Evolutionary conservation across 2,797 vertebrate species (phyloP).

Genomic region (Hyperoplus immaculatus): DNA sequence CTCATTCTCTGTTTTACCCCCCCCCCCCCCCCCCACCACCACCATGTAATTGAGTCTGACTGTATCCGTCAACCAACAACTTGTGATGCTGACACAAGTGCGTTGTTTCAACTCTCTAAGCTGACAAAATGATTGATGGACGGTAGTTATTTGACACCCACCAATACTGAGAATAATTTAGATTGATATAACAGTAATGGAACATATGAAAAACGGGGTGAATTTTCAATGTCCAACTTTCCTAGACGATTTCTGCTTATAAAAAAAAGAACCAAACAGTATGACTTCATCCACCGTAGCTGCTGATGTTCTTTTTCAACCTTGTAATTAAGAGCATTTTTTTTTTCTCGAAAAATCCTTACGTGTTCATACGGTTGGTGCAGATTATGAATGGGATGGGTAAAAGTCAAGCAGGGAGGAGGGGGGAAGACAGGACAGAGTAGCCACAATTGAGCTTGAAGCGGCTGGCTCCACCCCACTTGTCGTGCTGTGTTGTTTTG

Average conservation of each 20-base stretch:
- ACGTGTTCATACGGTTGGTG: constrained; percentile 58
- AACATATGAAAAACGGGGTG: constrained; percentile 80
- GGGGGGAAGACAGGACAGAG: constrained; percentile 38
- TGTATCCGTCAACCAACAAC: constrained; percentile 23
- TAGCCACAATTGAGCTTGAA: constrained; percentile 59
- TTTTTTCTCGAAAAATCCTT: constrained; percentile 50
- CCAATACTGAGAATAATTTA: constrained; percentile 65
- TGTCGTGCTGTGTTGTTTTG: constrained; percentile 81
- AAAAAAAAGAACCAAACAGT: constrained; percentile 66
- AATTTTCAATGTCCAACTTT: constrained; percentile 82
- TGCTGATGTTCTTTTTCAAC: constrained; percentile 75
- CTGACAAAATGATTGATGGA: constrained; percentile 74
- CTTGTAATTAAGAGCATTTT: constrained; percentile 79
- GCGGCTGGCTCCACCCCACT: constrained; percentile 64
- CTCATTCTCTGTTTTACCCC: neutral
- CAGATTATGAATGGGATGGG: constrained; percentile 75
- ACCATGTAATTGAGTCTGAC: constrained; percentile 36
- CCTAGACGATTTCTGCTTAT: constrained; percentile 65
- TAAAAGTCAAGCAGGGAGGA: constrained; percentile 41
- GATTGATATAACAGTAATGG: constrained; percentile 78
- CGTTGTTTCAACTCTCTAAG: constrained; percentile 32
- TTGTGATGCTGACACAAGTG: constrained; percentile 7
- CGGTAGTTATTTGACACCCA: constrained; percentile 51
- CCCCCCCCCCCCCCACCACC: constrained; percentile 22
- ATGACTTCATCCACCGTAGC: constrained; percentile 76